A percentile compares a stretch with the other conserved stretches of the same genome.
These are phyloP conservation scores for Hycleus phaleratus DNA, from an alignment of 1,140 invertebrate species.

Conservation along the genomic window DNA sequence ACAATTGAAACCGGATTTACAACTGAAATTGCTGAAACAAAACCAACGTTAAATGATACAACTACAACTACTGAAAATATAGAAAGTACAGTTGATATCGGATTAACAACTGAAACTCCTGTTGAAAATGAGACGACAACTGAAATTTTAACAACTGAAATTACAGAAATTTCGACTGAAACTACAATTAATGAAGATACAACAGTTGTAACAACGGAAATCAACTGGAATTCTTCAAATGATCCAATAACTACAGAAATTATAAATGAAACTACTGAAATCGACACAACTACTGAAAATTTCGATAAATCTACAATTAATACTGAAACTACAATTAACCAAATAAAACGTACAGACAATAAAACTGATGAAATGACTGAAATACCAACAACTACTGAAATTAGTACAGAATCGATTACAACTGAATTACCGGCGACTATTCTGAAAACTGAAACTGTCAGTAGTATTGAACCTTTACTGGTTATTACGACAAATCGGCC, in stretches of 20 bases:
- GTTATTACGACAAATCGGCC: background rate
- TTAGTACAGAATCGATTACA: background rate
- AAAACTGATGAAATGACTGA: background rate
- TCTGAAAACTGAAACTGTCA: background rate
- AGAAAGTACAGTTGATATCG: background rate
- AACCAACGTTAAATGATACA: no score
- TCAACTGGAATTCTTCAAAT: background rate
- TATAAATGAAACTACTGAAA: conserved; percentile 6
- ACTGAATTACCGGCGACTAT: background rate
- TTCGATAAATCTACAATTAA: background rate
- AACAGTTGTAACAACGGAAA: conserved; percentile 6
- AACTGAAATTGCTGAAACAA: no score
- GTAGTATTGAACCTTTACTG: background rate
- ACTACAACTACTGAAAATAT: conserved; percentile 1
- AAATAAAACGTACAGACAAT: background rate
- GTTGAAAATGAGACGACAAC: conserved; percentile 3
- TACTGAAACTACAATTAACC: background rate
- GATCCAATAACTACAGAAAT: background rate
- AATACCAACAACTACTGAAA: conserved; percentile 7
- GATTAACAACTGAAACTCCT: background rate
- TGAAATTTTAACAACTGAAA: conserved; percentile 1
- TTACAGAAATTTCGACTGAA: conserved; percentile 2
- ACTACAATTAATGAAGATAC: conserved; percentile 7
- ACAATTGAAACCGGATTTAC: background rate
- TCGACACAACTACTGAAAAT: conserved; percentile 1